phyloP scores from a whole-genome alignment of 2,888 invertebrate genomes.

The Rhagophthalmus giganteus region DNA sequence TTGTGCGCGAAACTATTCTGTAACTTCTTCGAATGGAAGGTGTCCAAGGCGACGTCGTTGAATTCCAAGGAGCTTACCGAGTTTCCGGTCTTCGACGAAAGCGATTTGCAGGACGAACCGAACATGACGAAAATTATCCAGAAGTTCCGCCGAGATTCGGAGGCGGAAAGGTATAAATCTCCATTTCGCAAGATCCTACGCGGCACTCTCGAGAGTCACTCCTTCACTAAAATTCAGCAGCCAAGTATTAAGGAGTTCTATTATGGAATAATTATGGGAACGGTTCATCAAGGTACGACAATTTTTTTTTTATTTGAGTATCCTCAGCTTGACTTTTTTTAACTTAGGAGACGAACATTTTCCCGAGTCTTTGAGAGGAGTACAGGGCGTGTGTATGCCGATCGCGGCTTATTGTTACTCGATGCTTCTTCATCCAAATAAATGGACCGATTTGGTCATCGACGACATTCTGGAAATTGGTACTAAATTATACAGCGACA shows the following conservation, averaged over 20 bases:
- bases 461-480: slow-evolving; percentile 63
- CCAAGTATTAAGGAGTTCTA: slow-evolving; percentile 48
- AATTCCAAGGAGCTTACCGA: slow-evolving; percentile 41
- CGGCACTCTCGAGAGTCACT: slow-evolving; percentile 53
- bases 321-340: too few relatives aligned
- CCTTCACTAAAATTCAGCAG: slow-evolving; percentile 51
- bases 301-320: too few relatives aligned
- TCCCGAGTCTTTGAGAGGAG: slow-evolving; percentile 40
- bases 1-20: too few relatives aligned
- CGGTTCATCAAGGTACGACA: slow-evolving; percentile 52
- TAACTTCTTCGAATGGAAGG: too few relatives aligned
- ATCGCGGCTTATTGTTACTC: slow-evolving; percentile 63
- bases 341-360: slow-evolving; percentile 47
- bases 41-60: slow-evolving; percentile 44
- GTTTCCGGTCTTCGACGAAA: slow-evolving; percentile 33
- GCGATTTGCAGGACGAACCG: slow-evolving; percentile 37
- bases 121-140: slow-evolving; percentile 43
- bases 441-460: slow-evolving; percentile 64
- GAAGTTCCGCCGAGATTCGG: slow-evolving; percentile 51
- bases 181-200: slow-evolving; percentile 43
- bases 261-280: slow-evolving; percentile 48
- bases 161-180: slow-evolving; percentile 41
- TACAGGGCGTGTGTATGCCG: slow-evolving; percentile 63
- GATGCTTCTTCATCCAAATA: slow-evolving; percentile 62
- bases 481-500: slow-evolving; percentile 56